phyloP scores from a whole-genome alignment of 2,797 vertebrate species.

The Gadopsis marmoratus region DNA sequence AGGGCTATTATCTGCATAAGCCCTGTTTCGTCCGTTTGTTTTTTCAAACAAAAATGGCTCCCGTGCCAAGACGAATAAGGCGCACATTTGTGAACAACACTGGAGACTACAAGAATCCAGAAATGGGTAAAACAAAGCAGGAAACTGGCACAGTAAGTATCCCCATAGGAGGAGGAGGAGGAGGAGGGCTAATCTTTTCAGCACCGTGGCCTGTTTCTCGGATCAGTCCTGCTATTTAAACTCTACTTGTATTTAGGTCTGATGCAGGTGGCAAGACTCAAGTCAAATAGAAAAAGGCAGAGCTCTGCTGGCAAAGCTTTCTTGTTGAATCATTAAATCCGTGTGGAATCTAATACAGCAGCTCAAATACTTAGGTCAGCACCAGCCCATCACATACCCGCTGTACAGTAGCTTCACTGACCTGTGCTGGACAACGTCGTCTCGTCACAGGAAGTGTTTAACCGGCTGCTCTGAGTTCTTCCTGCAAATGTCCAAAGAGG shows the following conservation, averaged over 20 bases:
- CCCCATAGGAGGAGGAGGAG: constrained; percentile 13
- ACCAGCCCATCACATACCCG: constrained; percentile 7
- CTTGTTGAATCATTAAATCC: constrained; percentile 47
- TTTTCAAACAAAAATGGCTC: constrained; percentile 29
- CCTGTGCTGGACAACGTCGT: constrained; percentile 25
- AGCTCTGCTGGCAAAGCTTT: constrained; percentile 26
- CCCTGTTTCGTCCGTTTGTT: constrained; percentile 34
- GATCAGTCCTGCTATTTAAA: constrained; percentile 7
- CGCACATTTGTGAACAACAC: constrained; percentile 26
- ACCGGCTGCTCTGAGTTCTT: constrained; percentile 32
- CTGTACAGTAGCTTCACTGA: constrained; percentile 14
- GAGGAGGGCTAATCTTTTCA: constrained; percentile 30
- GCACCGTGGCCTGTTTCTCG: constrained; percentile 25
- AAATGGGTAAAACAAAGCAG: constrained; percentile 39
- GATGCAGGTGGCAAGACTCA: not conserved
- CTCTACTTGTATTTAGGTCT: not conserved
- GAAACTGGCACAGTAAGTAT: constrained; percentile 22
- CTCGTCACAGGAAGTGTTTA: constrained; percentile 6
- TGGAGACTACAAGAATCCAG: not conserved
- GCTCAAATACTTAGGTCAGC: constrained; percentile 36
- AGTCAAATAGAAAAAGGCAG: constrained; percentile 24
- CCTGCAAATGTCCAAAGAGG: constrained; percentile 62
- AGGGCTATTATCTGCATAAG: constrained; percentile 58
- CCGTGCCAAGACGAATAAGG: constrained; percentile 44
- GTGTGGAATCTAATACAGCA: constrained; percentile 54